phyloP scores from a whole-genome alignment of 1,140 invertebrate species.

The Drosophila carrolli region DNA sequence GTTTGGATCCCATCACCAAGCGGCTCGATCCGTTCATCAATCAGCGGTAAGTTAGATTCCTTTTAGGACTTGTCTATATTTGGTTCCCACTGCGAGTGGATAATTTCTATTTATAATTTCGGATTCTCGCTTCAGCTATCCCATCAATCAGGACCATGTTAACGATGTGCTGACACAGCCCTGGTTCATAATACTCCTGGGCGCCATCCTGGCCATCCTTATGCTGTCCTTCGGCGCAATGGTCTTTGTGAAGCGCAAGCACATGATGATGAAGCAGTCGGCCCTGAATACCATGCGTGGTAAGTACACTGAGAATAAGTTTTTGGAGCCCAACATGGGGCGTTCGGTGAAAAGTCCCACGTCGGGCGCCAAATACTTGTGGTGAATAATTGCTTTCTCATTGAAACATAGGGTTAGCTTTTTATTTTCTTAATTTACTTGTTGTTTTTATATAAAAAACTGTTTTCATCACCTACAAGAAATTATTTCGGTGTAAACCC shows the following conservation, averaged over 20 bases:
- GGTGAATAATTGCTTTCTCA: not conserved
- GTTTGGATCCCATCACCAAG: slow-evolving; percentile 86
- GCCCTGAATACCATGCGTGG: slow-evolving; percentile 82
- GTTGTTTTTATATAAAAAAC: not conserved
- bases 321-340: not conserved
- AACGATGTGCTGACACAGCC: slow-evolving; percentile 87
- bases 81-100: slow-evolving; percentile 4
- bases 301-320: slow-evolving; percentile 46
- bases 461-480: too few relatives aligned
- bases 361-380: not conserved
- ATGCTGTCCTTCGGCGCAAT: slow-evolving; percentile 89
- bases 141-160: slow-evolving; percentile 85
- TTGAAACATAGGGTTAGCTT: not conserved
- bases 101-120: slow-evolving; percentile 40
- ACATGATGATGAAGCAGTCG: slow-evolving; percentile 84
- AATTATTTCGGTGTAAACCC: not conserved
- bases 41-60: slow-evolving; percentile 73
- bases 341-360: not conserved
- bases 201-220: slow-evolving; percentile 89
- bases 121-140: slow-evolving; percentile 81
- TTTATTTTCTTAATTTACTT: not conserved
- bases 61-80: slow-evolving; percentile 18
- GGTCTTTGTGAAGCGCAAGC: slow-evolving; percentile 86
- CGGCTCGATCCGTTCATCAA: slow-evolving; percentile 85
- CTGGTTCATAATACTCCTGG: slow-evolving; percentile 90